A percentile compares a stretch with the other conserved stretches of the same genome.
Conservation (phyloP, 2,113 vertebrate species). For the Helogale parvula region DNA sequence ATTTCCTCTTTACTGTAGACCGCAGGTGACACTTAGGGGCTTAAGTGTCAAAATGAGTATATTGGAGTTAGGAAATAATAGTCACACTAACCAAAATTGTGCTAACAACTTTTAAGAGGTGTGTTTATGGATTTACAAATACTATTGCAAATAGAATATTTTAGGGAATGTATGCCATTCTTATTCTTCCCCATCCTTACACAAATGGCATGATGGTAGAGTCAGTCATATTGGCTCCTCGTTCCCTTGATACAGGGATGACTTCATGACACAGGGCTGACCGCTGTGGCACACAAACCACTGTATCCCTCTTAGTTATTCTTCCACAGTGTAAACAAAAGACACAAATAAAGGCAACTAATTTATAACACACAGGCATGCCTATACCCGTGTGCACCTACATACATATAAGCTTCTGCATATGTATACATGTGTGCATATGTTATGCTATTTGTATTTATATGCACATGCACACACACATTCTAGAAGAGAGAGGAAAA, state of each 20-base stretch:
- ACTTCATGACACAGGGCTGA: not conserved
- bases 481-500: not conserved
- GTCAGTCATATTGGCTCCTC: not conserved
- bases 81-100: not conserved
- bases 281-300: not conserved
- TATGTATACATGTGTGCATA: not conserved
- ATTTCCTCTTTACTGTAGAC: not conserved
- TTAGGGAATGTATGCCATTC: not conserved
- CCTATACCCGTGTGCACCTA: not conserved
- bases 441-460: not conserved
- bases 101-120: not conserved
- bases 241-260: rapidly evolving
- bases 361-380: not conserved
- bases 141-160: not conserved
- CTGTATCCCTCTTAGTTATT: not conserved
- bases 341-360: not conserved
- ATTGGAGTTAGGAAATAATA: not conserved
- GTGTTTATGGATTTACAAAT: not conserved
- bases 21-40: not conserved
- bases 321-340: not conserved
- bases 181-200: not conserved
- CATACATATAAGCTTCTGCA: not conserved
- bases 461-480: not conserved
- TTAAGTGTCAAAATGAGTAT: not conserved
- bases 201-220: rapidly evolving